A percentile compares a stretch with the other conserved stretches of the same genome.
These are phyloP conservation scores for Xylocopa sonorina DNA, from an alignment of 1,140 invertebrate species.

Conservation along the genomic window DNA sequence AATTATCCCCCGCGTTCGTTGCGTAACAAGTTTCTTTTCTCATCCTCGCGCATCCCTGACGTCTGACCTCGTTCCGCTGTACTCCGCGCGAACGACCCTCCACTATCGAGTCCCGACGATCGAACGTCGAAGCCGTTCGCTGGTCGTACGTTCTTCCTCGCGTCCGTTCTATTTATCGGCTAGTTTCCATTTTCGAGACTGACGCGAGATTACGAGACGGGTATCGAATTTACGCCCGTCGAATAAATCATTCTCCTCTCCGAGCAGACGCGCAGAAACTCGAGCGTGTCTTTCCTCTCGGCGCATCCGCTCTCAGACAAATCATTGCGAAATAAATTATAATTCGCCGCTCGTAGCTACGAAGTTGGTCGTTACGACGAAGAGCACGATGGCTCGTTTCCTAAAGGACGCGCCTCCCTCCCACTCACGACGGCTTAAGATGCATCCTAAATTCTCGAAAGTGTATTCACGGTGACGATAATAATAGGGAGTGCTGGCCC, in stretches of 20 bases:
- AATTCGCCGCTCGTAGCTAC: background rate
- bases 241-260: background rate
- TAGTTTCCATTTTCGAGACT: background rate
- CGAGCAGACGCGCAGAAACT: background rate
- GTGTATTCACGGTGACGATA: conserved; percentile 23
- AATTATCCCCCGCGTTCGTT: background rate
- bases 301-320: background rate
- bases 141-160: background rate
- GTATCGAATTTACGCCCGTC: background rate
- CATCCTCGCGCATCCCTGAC: background rate
- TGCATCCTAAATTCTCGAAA: conserved; percentile 53
- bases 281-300: background rate
- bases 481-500: conserved; percentile 19
- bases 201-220: background rate
- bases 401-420: background rate
- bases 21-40: background rate
- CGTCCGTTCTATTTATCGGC: background rate
- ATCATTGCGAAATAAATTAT: conserved; percentile 31
- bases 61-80: background rate
- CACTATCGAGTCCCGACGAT: background rate
- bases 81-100: background rate
- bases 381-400: conserved; percentile 29
- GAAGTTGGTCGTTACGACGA: conserved; percentile 35
- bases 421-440: conserved; percentile 28
- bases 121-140: background rate